phyloP scores from a whole-genome alignment of 2,113 vertebrate species.

The Varanus salvator region DNA sequence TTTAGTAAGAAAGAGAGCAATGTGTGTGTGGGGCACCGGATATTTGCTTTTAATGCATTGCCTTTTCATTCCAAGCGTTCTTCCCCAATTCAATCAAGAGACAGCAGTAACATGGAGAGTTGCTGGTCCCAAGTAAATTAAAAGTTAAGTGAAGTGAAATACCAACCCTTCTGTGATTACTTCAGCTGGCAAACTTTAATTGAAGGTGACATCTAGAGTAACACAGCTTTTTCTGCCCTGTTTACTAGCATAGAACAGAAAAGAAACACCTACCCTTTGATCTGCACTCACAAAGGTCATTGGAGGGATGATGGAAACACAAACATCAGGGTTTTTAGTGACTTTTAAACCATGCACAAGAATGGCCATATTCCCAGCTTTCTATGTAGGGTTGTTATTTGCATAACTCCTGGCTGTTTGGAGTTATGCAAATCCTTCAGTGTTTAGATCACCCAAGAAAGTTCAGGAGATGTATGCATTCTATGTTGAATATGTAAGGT shows the following conservation, averaged over 20 bases:
- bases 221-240: not conserved
- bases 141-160: conserved; percentile 36
- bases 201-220: not conserved
- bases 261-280: not conserved
- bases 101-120: not conserved
- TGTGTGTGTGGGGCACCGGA: not conserved
- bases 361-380: conserved; percentile 7
- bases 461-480: not conserved
- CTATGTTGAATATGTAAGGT: not conserved
- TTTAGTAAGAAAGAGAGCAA: conserved; percentile 26
- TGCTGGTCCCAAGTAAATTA: conserved; percentile 34
- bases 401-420: not conserved
- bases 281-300: not conserved
- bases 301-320: not conserved
- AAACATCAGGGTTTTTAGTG: not conserved
- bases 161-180: not conserved
- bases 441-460: not conserved
- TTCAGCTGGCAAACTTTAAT: not conserved
- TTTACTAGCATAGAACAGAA: not conserved
- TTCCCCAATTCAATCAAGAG: conserved; percentile 46
- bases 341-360: conserved; percentile 11
- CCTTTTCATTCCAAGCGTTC: conserved; percentile 33
- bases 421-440: not conserved
- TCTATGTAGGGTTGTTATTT: not conserved
- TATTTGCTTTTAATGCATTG: conserved; percentile 34